Conservation (phyloP, 2,113 vertebrate species). For the Eulemur macaco region DNA sequence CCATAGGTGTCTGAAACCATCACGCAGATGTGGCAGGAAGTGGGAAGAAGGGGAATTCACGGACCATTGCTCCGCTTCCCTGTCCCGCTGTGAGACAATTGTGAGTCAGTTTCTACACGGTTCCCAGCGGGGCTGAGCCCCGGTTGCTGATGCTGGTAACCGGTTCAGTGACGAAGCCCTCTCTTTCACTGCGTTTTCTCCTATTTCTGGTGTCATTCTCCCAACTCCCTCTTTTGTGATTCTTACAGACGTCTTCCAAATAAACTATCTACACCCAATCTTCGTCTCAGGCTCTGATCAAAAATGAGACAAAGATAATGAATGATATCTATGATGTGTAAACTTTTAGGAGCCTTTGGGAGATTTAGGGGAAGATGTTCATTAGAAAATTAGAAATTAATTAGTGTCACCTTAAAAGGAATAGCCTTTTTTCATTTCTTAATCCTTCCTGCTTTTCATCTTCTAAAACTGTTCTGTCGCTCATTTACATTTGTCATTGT, state of each 20-base stretch:
- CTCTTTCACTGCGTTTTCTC: neutral
- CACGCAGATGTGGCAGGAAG: neutral
- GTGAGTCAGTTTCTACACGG: neutral
- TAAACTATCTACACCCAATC: neutral
- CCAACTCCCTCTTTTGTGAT: neutral
- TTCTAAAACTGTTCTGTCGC: neutral
- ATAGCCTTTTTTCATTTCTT: neutral
- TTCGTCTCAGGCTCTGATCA: neutral
- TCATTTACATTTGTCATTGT: neutral
- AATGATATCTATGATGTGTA: neutral
- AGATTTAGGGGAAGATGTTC: neutral
- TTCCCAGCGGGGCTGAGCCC: neutral
- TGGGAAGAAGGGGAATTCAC: neutral
- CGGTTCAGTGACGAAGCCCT: neutral
- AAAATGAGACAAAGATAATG: neutral
- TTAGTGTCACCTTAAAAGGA: neutral
- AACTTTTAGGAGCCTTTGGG: neutral
- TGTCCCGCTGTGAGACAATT: neutral
- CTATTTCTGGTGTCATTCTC: neutral
- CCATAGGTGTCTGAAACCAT: accelerated
- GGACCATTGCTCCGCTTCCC: neutral
- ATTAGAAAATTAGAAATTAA: constrained; percentile 25
- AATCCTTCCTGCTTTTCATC: neutral
- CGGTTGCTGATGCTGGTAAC: neutral
- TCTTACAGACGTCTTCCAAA: neutral